Conservation (phyloP, 2,113 vertebrate genomes). For the Oreochromis tanganicae region DNA sequence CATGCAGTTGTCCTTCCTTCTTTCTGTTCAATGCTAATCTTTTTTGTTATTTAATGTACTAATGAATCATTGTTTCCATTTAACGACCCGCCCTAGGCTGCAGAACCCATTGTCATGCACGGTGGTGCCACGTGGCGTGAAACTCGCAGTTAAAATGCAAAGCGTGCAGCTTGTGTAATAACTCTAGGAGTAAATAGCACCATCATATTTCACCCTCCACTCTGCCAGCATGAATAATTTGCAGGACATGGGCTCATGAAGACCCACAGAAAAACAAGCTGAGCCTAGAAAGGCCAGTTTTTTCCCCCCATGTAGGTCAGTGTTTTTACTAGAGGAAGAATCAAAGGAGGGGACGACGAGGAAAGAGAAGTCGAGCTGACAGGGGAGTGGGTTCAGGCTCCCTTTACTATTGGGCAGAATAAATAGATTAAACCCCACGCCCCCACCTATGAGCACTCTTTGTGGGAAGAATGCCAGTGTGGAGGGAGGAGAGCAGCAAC, state of each 20-base stretch:
- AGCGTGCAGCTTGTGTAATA: neutral
- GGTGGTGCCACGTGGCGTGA: neutral
- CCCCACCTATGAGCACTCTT: neutral
- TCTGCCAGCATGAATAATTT: neutral
- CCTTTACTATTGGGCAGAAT: constrained; percentile 68
- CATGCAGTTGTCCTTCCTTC: neutral
- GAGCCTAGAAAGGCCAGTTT: neutral
- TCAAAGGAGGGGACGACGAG: neutral
- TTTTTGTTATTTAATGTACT: neutral
- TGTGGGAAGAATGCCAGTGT: neutral
- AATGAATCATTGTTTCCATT: neutral
- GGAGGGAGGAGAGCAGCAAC: neutral
- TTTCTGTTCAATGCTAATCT: neutral
- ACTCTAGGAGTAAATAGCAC: neutral
- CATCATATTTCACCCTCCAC: neutral
- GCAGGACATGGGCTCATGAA: neutral
- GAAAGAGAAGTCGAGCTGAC: constrained; percentile 1
- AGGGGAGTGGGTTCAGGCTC: constrained; percentile 60
- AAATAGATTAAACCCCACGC: constrained; percentile 66
- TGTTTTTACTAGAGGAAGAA: neutral
- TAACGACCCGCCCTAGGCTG: neutral
- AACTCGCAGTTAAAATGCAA: neutral
- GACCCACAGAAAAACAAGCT: neutral
- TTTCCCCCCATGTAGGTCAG: neutral
- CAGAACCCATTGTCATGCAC: neutral